phyloP scores from a whole-genome alignment of 1,140 invertebrate species.

The Drosophila kanapiae region DNA sequence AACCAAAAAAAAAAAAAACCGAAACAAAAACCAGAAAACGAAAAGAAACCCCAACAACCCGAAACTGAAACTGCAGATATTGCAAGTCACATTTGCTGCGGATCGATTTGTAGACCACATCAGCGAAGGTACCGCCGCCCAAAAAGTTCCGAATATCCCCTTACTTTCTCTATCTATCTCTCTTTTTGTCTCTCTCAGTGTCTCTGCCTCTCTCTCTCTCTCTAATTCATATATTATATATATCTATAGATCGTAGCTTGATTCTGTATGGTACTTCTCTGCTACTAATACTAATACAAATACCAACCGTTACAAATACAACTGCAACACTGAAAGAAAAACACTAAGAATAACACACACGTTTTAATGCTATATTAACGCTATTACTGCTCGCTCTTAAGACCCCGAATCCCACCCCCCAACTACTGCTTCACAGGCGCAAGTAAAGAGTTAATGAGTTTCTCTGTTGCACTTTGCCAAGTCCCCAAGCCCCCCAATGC shows the following conservation, averaged over 20 bases:
- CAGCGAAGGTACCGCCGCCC: conserved; percentile 69
- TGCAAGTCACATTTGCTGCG: conserved; percentile 41
- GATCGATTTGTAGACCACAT: conserved; percentile 49
- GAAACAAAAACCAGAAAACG: conserved; percentile 29
- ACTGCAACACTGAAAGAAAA: conserved; percentile 42
- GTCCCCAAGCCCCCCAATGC: conserved; percentile 13
- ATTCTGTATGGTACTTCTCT: conserved; percentile 50
- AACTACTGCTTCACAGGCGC: conserved; percentile 37
- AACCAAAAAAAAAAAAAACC: conserved; percentile 26
- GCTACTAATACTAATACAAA: conserved; percentile 49
- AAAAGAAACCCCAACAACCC: conserved; percentile 21
- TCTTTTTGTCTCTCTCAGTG: conserved; percentile 48
- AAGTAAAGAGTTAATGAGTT: conserved; percentile 38
- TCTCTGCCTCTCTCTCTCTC: conserved; percentile 30
- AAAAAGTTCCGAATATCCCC: conserved; percentile 57
- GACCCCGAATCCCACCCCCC: background rate
- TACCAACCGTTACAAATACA: conserved; percentile 33
- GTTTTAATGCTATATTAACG: conserved; percentile 53
- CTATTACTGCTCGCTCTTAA: conserved; percentile 31
- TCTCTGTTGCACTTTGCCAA: conserved; percentile 35
- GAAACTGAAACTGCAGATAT: conserved; percentile 22
- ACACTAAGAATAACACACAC: conserved; percentile 24
- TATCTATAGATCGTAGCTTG: conserved; percentile 44
- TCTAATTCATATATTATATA: background rate
- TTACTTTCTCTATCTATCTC: conserved; percentile 52